Percentiles rank a stretch among this genome's conserved stretches.
phyloP scores from a whole-genome alignment of 2,113 vertebrate species.

The Eudyptes chrysolophus region DNA sequence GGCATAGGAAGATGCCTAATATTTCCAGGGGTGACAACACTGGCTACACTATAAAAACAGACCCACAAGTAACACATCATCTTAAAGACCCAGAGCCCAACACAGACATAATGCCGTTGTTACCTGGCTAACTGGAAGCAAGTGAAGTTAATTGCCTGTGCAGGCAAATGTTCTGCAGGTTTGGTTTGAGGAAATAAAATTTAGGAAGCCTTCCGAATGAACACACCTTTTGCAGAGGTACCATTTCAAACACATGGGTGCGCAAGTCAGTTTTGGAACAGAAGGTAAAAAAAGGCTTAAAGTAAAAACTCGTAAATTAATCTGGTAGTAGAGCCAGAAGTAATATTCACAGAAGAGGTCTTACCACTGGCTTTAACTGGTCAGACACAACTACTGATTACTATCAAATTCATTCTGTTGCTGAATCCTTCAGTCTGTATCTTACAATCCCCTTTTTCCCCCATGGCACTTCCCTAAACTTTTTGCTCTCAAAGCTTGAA shows the following conservation, averaged over 20 bases:
- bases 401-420: not conserved
- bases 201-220: not conserved
- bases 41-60: not conserved
- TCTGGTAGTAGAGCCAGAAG: not conserved
- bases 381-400: not conserved
- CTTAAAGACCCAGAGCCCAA: not conserved
- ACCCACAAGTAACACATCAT: not conserved
- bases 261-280: not conserved
- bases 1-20: not conserved
- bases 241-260: not conserved
- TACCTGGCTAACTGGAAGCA: not conserved
- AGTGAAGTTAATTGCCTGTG: not conserved
- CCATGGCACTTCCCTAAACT: accelerated
- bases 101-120: not conserved
- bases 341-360: not conserved
- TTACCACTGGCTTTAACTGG: not conserved
- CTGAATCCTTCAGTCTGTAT: not conserved
- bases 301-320: not conserved
- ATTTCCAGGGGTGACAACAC: not conserved
- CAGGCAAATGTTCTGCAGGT: not conserved
- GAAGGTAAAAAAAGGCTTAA: not conserved
- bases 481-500: not conserved
- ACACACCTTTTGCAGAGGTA: not conserved
- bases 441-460: not conserved
- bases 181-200: not conserved